phyloP scores from a whole-genome alignment of 2,888 invertebrate genomes.

The Spisula subtruncata region DNA sequence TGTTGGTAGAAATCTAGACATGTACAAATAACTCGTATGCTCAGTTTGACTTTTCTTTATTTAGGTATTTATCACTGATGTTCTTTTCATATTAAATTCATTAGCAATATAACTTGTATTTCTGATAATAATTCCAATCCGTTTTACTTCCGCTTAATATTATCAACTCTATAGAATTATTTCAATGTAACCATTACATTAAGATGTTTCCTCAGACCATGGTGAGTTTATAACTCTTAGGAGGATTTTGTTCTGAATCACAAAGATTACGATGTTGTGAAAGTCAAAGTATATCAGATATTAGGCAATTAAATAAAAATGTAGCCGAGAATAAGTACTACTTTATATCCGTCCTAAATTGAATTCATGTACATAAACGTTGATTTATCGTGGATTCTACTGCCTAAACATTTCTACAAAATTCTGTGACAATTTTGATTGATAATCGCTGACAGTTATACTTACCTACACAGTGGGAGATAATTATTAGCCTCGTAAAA shows the following conservation, averaged over 20 bases:
- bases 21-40: too few relatives aligned
- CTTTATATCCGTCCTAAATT: constrained; percentile 39
- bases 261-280: constrained; percentile 11
- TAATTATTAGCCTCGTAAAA: constrained; percentile 67
- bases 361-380: constrained; percentile 45
- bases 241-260: background rate
- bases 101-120: too few relatives aligned
- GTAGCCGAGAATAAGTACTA: constrained; percentile 14
- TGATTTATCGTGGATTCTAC: constrained; percentile 45
- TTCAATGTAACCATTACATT: background rate
- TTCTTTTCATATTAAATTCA: too few relatives aligned
- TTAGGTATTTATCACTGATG: too few relatives aligned
- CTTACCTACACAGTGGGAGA: constrained; percentile 58
- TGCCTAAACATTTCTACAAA: constrained; percentile 46
- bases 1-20: too few relatives aligned
- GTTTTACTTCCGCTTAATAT: background rate
- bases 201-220: background rate
- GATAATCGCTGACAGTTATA: constrained; percentile 67
- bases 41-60: too few relatives aligned
- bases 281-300: constrained; percentile 3
- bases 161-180: background rate
- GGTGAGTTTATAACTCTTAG: too few relatives aligned
- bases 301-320: constrained; percentile 22
- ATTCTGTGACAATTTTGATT: constrained; percentile 65
- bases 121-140: background rate